These are phyloP conservation scores for Forbesichthys papilliferus DNA, from an alignment of 2,113 vertebrate genomes.

Conservation along the genomic window DNA sequence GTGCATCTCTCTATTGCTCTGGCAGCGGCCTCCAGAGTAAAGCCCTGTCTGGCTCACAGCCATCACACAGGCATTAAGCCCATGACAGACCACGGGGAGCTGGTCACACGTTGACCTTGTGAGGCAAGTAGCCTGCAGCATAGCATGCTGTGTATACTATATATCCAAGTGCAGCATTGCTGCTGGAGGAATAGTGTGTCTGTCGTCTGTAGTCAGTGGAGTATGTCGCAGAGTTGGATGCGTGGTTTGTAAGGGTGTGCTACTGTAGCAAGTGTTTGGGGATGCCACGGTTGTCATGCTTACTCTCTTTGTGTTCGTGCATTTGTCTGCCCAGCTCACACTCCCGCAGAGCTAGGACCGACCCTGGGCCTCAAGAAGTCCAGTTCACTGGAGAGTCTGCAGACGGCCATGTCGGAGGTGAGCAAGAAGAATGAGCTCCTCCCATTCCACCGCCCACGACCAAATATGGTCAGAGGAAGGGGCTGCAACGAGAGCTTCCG, in stretches of 20 bases:
- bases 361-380: conserved; percentile 97
- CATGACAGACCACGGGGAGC: conserved; percentile 1
- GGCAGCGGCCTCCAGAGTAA: conserved; percentile 11
- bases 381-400: conserved; percentile 95
- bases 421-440: conserved; percentile 87
- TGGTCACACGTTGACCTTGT: too few species aligned
- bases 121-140: background rate
- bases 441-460: conserved; percentile 91
- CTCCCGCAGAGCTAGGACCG: conserved; percentile 84
- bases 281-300: too few species aligned
- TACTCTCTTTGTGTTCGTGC: background rate
- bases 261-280: too few species aligned
- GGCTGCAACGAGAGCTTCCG: conserved; percentile 98
- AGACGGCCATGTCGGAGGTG: conserved; percentile 94
- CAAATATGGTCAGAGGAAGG: conserved; percentile 91
- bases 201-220: too few species aligned
- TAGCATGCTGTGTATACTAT: too few species aligned
- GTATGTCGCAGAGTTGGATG: too few species aligned
- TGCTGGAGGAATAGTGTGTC: too few species aligned
- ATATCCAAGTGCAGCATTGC: too few species aligned
- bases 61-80: conserved; percentile 1
- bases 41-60: conserved; percentile 10
- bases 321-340: conserved; percentile 19
- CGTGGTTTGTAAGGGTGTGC: too few species aligned
- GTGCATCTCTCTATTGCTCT: conserved; percentile 23